phyloP scores from a whole-genome alignment of 2,113 vertebrate species.

The Rhynchomys soricoides region DNA sequence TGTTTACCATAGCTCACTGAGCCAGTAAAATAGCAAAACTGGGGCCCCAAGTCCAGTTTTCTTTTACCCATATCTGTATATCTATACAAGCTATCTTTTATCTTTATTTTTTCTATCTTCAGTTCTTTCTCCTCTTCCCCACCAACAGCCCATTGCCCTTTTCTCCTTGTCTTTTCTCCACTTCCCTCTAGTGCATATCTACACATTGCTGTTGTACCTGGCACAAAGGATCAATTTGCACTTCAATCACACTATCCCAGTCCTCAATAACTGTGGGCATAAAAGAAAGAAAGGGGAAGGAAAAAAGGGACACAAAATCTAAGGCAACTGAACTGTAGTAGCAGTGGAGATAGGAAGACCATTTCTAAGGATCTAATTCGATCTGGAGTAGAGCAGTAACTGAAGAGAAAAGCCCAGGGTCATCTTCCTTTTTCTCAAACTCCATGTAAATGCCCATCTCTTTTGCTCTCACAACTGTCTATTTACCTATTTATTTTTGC shows the following conservation, averaged over 20 bases:
- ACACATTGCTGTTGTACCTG: slow-evolving; percentile 26
- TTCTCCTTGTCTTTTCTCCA: not conserved
- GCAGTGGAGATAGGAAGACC: not conserved
- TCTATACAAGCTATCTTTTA: not conserved
- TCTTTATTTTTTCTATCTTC: not conserved
- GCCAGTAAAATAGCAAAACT: not conserved
- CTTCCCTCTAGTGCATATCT: not conserved
- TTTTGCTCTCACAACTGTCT: not conserved
- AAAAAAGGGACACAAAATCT: not conserved
- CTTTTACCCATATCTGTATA: not conserved
- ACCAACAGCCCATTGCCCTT: not conserved
- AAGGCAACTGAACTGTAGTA: not conserved
- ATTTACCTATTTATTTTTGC: not conserved
- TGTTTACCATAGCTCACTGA: not conserved
- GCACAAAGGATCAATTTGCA: slow-evolving; percentile 53
- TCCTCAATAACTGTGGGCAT: not conserved
- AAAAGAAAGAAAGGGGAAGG: not conserved
- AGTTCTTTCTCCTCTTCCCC: not conserved
- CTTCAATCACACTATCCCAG: slow-evolving; percentile 10
- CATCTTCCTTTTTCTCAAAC: not conserved
- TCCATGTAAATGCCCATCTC: not conserved
- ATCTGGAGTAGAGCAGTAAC: slow-evolving; percentile 10
- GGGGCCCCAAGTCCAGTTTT: not conserved
- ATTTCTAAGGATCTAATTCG: not conserved
- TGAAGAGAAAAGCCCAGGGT: not conserved